Evolutionary conservation across 2,797 vertebrate species (phyloP), one percentile per base, ranked within the genome.

Genomic region (Micrastur ruficollis): DNA sequence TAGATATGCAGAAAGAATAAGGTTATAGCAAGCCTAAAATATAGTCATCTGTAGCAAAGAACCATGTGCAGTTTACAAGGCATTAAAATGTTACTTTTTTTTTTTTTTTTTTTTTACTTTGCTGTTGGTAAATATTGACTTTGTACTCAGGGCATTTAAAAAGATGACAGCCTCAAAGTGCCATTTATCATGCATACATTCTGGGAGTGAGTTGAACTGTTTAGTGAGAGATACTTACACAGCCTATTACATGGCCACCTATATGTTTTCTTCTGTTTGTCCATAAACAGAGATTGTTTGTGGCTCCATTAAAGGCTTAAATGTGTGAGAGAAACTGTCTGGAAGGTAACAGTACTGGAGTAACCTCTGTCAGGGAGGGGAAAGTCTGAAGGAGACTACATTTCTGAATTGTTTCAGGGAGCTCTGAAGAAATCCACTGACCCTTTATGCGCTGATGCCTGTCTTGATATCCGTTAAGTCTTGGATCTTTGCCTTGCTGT

Each of bases 361-460:
- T 8, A 26, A 2, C 20, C 31, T 44, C 50, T 55, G 42, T 18
- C 55, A 34, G 46, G 31, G 40, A 49, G 19, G 46, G 29, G n/a
- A 11, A 67, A 32, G 11, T 14, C 47, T 40, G 49, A 29, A 59
- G 74, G 29, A 58, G 22, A 32, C 4, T 8, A 4, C 1, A 3
- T 18, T 59, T 87, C 76, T 14, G 20, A 36, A 6, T n/a, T 14
- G 20, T 63, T 76, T n/a, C 29, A 40, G 14, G 62, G 26, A 63
- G 31, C 19, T 65, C 32, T 8, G 9, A 32, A 46, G 76, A 61
- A 74, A 26, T 15, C 52, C 52, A 32, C 4, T 23, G 50, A 31
- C 25, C 11, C 56, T 53, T 31, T 19, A 7, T 0, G 0, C 26
- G 38, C 50, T 27, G 31, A 11, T 13, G 17, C 23, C 38, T 17